Evolutionary conservation across 2,113 vertebrate species (phyloP).

Genomic region (Megatriorchis doriae): DNA sequence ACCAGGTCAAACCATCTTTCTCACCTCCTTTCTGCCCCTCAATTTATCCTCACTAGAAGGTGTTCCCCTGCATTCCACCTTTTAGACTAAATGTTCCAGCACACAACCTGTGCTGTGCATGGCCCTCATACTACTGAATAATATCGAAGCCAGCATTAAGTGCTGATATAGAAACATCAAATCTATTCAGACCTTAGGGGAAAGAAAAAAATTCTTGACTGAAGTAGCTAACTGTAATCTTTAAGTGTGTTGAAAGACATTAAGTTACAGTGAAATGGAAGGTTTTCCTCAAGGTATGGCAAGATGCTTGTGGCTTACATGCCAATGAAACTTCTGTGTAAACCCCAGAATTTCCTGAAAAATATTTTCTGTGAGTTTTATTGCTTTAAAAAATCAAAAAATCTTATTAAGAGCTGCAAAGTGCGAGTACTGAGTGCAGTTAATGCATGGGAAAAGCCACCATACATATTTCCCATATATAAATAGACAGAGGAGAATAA

Average conservation of each 20-base stretch:
- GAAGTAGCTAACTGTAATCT: background rate
- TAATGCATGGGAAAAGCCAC: background rate
- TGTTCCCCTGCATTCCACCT: background rate
- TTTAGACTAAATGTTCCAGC: background rate
- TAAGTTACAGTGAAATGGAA: background rate
- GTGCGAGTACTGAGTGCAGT: background rate
- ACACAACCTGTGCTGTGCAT: rapidly evolving
- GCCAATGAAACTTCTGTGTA: background rate
- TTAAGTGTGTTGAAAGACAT: background rate
- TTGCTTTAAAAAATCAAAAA: background rate
- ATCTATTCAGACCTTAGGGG: background rate
- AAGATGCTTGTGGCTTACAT: background rate
- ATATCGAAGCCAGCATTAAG: background rate
- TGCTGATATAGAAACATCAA: background rate
- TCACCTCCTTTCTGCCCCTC: background rate
- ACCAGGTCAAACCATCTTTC: background rate
- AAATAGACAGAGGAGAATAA: background rate
- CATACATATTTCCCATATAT: background rate
- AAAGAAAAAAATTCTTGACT: background rate
- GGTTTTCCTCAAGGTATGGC: background rate
- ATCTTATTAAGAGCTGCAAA: background rate
- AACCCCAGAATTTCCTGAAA: background rate
- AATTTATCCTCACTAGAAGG: background rate
- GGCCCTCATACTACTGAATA: background rate
- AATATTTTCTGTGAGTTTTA: background rate